These are phyloP conservation scores for Etheostoma perlongum DNA, from an alignment of 2,797 vertebrate species.

Conservation along the genomic window DNA sequence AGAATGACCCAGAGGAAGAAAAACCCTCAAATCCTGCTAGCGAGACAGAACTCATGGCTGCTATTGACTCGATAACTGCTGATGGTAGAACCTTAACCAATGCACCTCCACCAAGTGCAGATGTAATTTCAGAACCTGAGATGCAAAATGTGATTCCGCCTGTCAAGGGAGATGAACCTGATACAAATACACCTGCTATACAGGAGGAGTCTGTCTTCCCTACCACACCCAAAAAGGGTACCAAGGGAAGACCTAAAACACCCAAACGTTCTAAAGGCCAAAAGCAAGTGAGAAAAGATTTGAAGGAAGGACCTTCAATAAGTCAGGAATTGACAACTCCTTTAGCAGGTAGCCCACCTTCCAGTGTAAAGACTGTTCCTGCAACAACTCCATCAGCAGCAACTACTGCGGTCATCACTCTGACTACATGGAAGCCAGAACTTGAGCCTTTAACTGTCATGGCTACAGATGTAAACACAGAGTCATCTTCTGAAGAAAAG, in stretches of 20 bases:
- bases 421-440: conserved; percentile 79
- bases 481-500: conserved; percentile 74
- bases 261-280: conserved; percentile 83
- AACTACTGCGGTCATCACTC: conserved; percentile 78
- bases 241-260: conserved; percentile 88
- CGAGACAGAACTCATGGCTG: conserved; percentile 96
- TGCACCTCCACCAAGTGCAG: conserved; percentile 83
- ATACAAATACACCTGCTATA: conserved; percentile 66
- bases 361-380: conserved; percentile 59
- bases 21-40: conserved; percentile 93
- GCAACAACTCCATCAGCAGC: conserved; percentile 65
- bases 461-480: conserved; percentile 58
- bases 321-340: conserved; percentile 71
- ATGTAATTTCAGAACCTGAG: conserved; percentile 79
- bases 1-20: conserved; percentile 86
- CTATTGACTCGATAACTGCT: conserved; percentile 96
- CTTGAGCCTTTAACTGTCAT: conserved; percentile 60
- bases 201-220: conserved; percentile 77
- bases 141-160: conserved; percentile 72
- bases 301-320: conserved; percentile 78
- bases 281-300: conserved; percentile 88
- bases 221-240: conserved; percentile 84
- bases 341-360: conserved; percentile 57
- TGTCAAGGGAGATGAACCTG: conserved; percentile 83
- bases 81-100: conserved; percentile 83